Base-by-base conservation (phyloP, 2,113 vertebrate genomes). In the Ctenodactylus gundi region DNA sequence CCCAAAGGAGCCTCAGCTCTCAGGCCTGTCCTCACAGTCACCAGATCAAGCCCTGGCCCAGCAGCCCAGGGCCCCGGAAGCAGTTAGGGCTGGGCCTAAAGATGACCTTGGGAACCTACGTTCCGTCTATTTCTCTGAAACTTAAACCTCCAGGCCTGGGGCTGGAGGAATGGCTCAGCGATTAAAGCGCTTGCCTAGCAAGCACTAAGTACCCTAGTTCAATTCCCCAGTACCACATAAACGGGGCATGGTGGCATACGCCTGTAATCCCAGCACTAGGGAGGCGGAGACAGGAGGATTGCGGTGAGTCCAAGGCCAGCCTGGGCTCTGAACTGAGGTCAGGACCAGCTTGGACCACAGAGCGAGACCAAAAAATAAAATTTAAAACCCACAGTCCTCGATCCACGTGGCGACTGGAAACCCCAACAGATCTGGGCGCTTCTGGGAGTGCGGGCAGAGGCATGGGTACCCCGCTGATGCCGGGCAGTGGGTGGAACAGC, bases 61-160 rank as follows among this genome's bases (percentile, higher is more conserved):
- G 14, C 8, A 27, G n/a, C 3, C 64, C 17, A 0, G 6, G 1
- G 1, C 41, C 21, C 75, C 21, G n/a, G n/a, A n/a, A n/a, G n/a
- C 58, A 18, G 55, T 36, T 9, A 72, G 12, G 4, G 17, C 75
- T 10, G 7, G 10, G 8, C 21, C 68, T 9, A 11, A 49, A 29
- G 51, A 27, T 4, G 1, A 20, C 46, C 41, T 88, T 34, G 8
- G 62, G 55, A 64, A 34, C 13, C 6, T 46, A 51, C 36, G 6
- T 17, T 31, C 64, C 44, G 41, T 18, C 49, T 55, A 3, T 23
- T 73, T 60, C 8, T 67, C 41, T 6, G 68, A 93, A 34, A 31
- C 77, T 36, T 6, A 60, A 88, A 49, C 3, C 4, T 36, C 27
- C 0, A 3, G 31, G 18, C 23, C 51, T 58, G 15, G 36, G 49